These are phyloP conservation scores for Caenorhabditis afra DNA, from an alignment of 2,888 invertebrate species.

Conservation along the genomic window DNA sequence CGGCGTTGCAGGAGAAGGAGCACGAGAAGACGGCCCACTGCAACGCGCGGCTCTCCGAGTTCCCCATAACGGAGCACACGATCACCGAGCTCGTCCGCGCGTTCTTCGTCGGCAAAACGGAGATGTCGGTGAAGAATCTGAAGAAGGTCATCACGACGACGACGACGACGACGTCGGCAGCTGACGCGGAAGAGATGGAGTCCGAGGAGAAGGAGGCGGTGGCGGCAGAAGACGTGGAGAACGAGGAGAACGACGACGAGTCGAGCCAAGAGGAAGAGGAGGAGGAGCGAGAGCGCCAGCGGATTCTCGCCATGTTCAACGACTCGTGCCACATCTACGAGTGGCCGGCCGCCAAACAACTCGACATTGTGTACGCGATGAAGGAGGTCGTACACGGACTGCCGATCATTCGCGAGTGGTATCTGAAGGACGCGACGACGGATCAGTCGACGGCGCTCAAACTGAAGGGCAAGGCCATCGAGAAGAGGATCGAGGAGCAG, in stretches of 20 bases:
- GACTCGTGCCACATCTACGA: conserved; percentile 31
- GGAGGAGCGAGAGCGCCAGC: conserved; percentile 1
- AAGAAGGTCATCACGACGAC: neutral
- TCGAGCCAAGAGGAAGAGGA: conserved; percentile 1
- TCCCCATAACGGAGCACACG: conserved; percentile 37
- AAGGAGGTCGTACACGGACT: conserved; percentile 30
- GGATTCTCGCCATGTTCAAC: conserved; percentile 12
- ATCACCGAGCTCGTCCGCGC: conserved; percentile 38
- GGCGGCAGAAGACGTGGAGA: conserved; percentile 14
- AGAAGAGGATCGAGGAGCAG: conserved; percentile 29
- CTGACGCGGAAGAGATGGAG: conserved; percentile 8
- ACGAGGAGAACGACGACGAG: conserved; percentile 18
- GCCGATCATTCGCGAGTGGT: conserved; percentile 45
- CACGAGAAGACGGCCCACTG: conserved; percentile 42
- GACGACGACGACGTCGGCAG: neutral
- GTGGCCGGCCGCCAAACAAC: conserved; percentile 8
- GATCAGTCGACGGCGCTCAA: conserved; percentile 24
- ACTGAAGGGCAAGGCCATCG: conserved; percentile 6
- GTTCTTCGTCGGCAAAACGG: conserved; percentile 28
- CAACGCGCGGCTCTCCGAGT: conserved; percentile 47
- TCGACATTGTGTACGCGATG: conserved; percentile 34
- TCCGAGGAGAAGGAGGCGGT: conserved; percentile 6
- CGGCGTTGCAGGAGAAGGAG: conserved; percentile 38
- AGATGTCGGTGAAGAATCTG: conserved; percentile 17
- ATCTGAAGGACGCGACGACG: conserved; percentile 33